Evolutionary conservation across 2,888 invertebrate genomes (phyloP).

Genomic region (Lepidonotus clava): DNA sequence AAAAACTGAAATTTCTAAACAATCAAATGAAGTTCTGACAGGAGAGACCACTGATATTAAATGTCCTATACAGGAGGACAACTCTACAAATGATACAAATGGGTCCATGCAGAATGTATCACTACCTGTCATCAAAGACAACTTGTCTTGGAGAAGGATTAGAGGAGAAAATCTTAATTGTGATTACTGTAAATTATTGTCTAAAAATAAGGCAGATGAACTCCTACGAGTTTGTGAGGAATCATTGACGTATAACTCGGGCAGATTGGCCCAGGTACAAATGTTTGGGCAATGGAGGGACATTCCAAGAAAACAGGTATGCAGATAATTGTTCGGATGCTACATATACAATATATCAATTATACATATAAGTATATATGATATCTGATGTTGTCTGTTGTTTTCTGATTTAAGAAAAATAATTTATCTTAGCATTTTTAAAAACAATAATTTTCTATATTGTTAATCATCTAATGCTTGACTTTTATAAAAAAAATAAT

Average conservation of each 20-base stretch:
- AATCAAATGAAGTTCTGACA: background rate
- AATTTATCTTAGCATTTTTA: no score
- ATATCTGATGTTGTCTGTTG: no score
- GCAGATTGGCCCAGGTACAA: constrained; percentile 84
- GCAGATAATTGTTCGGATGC: no score
- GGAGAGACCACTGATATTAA: background rate
- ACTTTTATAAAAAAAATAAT: no score
- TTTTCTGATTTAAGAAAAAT: no score
- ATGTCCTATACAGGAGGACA: background rate
- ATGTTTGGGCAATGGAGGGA: constrained; percentile 86
- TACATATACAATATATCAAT: no score
- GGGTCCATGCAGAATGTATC: no score
- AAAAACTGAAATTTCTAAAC: background rate
- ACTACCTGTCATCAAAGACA: background rate
- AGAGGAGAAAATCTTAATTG: constrained; percentile 83
- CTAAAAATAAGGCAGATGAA: constrained; percentile 81
- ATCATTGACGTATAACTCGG: constrained; percentile 84
- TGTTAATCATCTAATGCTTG: no score
- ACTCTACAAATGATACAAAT: no score
- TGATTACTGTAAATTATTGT: constrained; percentile 83
- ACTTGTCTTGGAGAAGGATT: constrained; percentile 32
- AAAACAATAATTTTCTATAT: no score
- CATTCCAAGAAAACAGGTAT: constrained; percentile 85
- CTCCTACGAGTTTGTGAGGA: constrained; percentile 83
- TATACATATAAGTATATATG: no score